Base-by-base conservation (phyloP, 2,113 vertebrate genomes). In the Corvus hawaiiensis region DNA sequence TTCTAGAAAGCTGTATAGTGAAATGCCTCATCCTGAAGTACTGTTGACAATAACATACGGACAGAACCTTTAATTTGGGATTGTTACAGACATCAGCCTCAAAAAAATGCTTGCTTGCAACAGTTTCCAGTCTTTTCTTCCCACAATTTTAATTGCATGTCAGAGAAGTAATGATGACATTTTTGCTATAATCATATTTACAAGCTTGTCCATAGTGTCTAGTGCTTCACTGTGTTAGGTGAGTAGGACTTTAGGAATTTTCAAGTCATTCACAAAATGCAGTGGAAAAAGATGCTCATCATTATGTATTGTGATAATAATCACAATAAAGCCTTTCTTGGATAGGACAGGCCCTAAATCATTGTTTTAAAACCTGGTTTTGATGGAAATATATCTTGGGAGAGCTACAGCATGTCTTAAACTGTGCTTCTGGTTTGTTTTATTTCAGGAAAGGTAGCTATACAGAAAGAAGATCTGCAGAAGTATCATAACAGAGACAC, bases 401-500 rank as follows among this genome's bases (percentile, higher is more conserved):
- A 22, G 64, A 69, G 13, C 20, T 71, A n/a, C 30, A 71, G 26
- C 16, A 11, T 77, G 5, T 81, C 24, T 13, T 94, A 82, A 94
- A 75, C 85, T 37, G 24, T 92, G 26, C 64, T 62, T 95, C 77
- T 91, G 46, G 6, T 95, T 89, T 80, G 3, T 87, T 93, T 79
- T 91, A 9, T 90, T 96, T 41, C 79, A 99, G 99, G 99, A 71
- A 99, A 99, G 94, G 99, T 99, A 68, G 99, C 99, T 14, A 99
- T 99, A 91, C 98, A 99, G 98, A 99, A 99, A 76, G 99, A 99
- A 93, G 99, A 99, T 93, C 96, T 99, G 92, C 99, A 99, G 97
- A 99, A 99, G 94, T 99, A 99, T 93, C 99, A 99, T 35, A 99
- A 99, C 93, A 99, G 99, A 98, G 99, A 99, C 98, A 99, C 99